Evolutionary conservation across 2,888 invertebrate genomes (phyloP), one percentile per base, ranked within the genome.

Genomic region (Chaitophorus viminalis): DNA sequence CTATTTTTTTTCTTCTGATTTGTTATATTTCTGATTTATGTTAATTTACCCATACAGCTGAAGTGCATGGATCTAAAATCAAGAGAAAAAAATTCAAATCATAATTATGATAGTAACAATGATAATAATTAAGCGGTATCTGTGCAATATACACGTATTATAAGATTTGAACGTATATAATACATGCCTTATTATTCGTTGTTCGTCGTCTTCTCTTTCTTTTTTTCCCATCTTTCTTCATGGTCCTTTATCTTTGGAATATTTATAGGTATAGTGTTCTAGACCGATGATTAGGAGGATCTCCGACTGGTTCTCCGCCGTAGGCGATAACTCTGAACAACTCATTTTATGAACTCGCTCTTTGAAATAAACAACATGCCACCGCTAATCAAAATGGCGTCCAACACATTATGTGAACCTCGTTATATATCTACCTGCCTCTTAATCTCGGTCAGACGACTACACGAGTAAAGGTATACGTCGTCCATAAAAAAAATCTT

Each of bases 301-400:
- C 78, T n/a, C 31, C 70, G 78, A 77, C 78, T 77, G 85, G 85
- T 85, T 70, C 52, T 52, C n/a, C 72, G 78, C 86, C 86, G 68
- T 54, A 31, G 77, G 86, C 86, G 72, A 86, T 86, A 72, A 86
- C 78, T 78, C 72, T 78, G 54, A 79, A 86, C 86, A 86, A 86
- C 86, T 86, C 86, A 86, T 86, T 86, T 86, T 86, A 86, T 79
- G 78, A 70, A 86, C 86, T 70, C 70, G 78, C 86, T 86, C 83
- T 86, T 86, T 86, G 86, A 79, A 86, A 86, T 72, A 79, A 79
- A 86, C 86, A 86, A 86, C 86, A 79, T 72, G 86, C 86, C 86
- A 86, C 86, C 86, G 78, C 86, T 79, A 79, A 86, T 86, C 86
- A 86, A 86, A 86, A 86, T 86, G 86, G 86, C 86, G 77, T 78